Evolutionary conservation across 2,113 vertebrate species (phyloP), one percentile per base, ranked within the genome.

Genomic region (Tetrax tetrax): DNA sequence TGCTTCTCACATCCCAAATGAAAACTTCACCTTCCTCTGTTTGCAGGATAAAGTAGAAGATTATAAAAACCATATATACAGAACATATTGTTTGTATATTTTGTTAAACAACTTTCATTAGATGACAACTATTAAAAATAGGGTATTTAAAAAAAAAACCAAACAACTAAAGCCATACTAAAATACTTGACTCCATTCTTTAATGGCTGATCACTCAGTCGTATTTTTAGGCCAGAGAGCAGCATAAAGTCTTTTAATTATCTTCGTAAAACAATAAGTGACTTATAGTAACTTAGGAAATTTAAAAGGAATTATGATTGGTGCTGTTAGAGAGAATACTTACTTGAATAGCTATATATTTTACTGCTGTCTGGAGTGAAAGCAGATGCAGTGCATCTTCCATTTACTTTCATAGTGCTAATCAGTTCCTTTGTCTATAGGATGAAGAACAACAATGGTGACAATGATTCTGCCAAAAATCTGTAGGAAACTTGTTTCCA

Each of bases 1-100:
- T 98, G 83, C 98, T 99, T 93, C 98, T 98, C 83, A 99, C 96
- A 89, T 99, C 99, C 99, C 99, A 99, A 66, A 99, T 86, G 22
- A 98, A 99, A 94, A 99, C 99, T 95, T 99, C 98, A 0, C 99
- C 99, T 23, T 99, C 98, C 95, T 98, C 99, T 99, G 91, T 50
- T 75, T 23, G 28, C 54, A 90, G 17, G 96, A 53, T 69, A 29
- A 91, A 92, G 47, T 3, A 68, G 12, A 72, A 50, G 8, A 33
- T 84, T 47, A 81, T 5, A 76, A 24, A 82, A 89, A 45, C 27
- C 38, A 64, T 2, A 43, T 2, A 23, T 1, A 66, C 9, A 48
- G 43, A 51, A 51, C 8, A 50, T 9, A 31, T 6, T 20, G 16
- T 5, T 47, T 25, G 24, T 22, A 8, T 33, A 29, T 50, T 78